A percentile compares a stretch with the other conserved stretches of the same genome.
Conservation (phyloP, 1,140 invertebrate genomes). For the Agrilus planipennis region DNA sequence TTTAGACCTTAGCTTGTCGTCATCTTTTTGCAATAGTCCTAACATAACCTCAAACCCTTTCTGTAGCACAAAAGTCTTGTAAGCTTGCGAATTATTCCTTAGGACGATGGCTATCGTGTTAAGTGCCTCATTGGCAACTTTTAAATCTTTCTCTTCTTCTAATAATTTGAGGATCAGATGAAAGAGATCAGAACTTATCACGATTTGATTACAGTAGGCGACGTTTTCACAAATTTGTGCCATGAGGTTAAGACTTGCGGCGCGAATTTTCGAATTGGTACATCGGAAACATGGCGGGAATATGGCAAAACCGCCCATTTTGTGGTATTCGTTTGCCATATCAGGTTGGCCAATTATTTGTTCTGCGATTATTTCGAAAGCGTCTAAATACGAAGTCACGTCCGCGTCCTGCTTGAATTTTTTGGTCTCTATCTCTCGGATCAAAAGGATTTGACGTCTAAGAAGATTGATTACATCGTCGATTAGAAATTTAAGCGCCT, state of each 20-base stretch:
- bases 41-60: conserved; percentile 52
- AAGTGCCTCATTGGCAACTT: conserved; percentile 52
- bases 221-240: conserved; percentile 69
- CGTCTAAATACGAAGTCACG: too few species aligned
- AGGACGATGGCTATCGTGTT: conserved; percentile 60
- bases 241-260: conserved; percentile 49
- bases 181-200: conserved; percentile 49
- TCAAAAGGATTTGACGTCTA: too few species aligned
- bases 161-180: conserved; percentile 50
- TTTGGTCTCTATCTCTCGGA: too few species aligned
- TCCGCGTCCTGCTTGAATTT: too few species aligned
- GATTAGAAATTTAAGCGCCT: too few species aligned
- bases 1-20: conserved; percentile 53
- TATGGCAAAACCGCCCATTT: conserved; percentile 63
- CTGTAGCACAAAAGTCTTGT: conserved; percentile 44
- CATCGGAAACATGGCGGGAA: conserved; percentile 53
- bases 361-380: too few species aligned
- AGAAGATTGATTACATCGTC: too few species aligned
- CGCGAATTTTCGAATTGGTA: conserved; percentile 46
- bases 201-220: conserved; percentile 55
- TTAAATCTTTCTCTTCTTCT: conserved; percentile 44
- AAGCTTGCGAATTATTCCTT: conserved; percentile 42
- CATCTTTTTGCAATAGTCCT: conserved; percentile 43
- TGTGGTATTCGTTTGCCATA: conserved; percentile 76
- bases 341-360: too few species aligned